Evolutionary conservation across 2,113 vertebrate species (phyloP).

Genomic region (Sebastes schlegelii): DNA sequence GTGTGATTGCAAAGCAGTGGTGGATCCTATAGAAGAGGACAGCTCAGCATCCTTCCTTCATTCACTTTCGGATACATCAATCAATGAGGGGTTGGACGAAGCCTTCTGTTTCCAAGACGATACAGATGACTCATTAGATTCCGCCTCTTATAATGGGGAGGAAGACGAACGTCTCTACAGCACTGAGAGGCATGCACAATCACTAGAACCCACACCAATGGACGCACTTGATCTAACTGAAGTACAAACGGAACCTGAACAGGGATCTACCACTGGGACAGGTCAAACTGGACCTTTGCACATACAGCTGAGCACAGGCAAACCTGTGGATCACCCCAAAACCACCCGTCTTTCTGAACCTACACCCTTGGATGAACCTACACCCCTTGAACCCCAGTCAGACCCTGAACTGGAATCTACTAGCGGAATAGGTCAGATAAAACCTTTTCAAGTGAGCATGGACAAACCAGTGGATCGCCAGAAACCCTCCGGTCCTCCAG

Average conservation of each 20-base stretch:
- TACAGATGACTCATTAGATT: slow-evolving; percentile 93
- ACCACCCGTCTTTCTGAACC: slow-evolving; percentile 37
- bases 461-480: slow-evolving; percentile 31
- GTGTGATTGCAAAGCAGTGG: slow-evolving; percentile 62
- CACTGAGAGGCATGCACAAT: slow-evolving; percentile 88
- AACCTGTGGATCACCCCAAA: slow-evolving; percentile 1
- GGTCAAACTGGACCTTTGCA: slow-evolving; percentile 39
- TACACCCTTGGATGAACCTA: slow-evolving; percentile 10
- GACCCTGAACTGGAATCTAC: slow-evolving; percentile 21
- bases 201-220: slow-evolving; percentile 55
- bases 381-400: slow-evolving; percentile 14
- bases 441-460: slow-evolving; percentile 21
- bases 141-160: slow-evolving; percentile 90
- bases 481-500: slow-evolving; percentile 40
- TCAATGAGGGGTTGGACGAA: slow-evolving; percentile 92
- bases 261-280: slow-evolving; percentile 3
- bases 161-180: slow-evolving; percentile 91
- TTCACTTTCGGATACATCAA: slow-evolving; percentile 94
- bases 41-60: slow-evolving; percentile 92
- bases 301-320: slow-evolving; percentile 20
- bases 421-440: background rate
- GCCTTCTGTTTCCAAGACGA: slow-evolving; percentile 94
- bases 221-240: slow-evolving; percentile 41
- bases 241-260: slow-evolving; percentile 46
- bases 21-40: slow-evolving; percentile 86